phyloP scores from a whole-genome alignment of 2,113 vertebrate genomes.

The Arothron firmamentum region DNA sequence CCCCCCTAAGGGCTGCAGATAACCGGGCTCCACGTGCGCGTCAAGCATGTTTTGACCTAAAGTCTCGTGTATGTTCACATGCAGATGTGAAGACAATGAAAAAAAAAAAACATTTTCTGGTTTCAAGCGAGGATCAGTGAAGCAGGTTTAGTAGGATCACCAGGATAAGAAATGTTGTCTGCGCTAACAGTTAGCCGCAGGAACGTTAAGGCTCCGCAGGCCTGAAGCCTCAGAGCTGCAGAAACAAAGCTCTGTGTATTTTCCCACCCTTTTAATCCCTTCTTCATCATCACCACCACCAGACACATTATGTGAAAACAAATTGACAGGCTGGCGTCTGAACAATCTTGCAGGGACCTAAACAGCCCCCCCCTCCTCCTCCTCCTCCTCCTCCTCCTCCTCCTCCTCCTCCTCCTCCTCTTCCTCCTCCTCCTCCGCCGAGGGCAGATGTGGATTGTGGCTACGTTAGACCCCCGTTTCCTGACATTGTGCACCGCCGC shows the following conservation, averaged over 20 bases:
- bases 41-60: conserved; percentile 6
- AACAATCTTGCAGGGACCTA: conserved; percentile 20
- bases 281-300: conserved; percentile 22
- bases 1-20: conserved; percentile 25
- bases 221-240: conserved; percentile 32
- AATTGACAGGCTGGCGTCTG: conserved; percentile 19
- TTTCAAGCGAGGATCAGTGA: background rate
- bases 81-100: conserved; percentile 3
- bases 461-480: conserved; percentile 15
- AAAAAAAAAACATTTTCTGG: background rate
- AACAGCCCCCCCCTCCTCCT: too few relatives aligned
- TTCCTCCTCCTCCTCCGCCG: background rate
- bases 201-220: conserved; percentile 29
- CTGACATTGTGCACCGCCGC: conserved; percentile 40
- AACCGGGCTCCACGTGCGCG: conserved; percentile 12
- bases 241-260: conserved; percentile 41
- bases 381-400: background rate
- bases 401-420: background rate
- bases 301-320: conserved; percentile 27
- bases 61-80: background rate
- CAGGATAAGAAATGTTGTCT: background rate
- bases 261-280: conserved; percentile 27
- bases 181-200: conserved; percentile 25
- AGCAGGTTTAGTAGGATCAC: background rate
- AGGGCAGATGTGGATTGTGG: conserved; percentile 3